These are phyloP conservation scores for Noctua janthe DNA, from an alignment of 2,888 invertebrate species.

Conservation along the genomic window DNA sequence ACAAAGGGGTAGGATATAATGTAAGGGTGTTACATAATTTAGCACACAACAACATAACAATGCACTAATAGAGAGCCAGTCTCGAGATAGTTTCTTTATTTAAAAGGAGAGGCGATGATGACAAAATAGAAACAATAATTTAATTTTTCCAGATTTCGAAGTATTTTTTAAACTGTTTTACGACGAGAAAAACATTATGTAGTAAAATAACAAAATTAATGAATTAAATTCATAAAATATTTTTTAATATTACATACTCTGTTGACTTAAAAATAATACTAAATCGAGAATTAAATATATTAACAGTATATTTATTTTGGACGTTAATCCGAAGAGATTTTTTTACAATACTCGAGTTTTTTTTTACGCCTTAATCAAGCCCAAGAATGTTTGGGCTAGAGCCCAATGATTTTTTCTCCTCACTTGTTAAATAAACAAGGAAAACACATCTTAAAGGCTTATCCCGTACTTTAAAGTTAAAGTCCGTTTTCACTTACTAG, in stretches of 20 bases:
- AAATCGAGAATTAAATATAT: slow-evolving; percentile 53
- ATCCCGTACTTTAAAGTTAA: neutral
- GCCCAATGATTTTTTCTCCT: neutral
- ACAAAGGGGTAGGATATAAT: neutral
- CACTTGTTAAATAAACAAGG: neutral
- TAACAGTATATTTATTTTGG: slow-evolving; percentile 17
- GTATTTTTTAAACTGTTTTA: neutral
- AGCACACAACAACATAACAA: slow-evolving; percentile 1
- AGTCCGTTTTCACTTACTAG: neutral
- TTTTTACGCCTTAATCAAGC: neutral
- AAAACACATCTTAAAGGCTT: neutral
- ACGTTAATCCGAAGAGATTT: slow-evolving; percentile 20
- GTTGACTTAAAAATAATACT: slow-evolving; percentile 47
- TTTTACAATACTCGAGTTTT: slow-evolving; percentile 2
- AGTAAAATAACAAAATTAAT: slow-evolving; percentile 41
- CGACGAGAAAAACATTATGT: slow-evolving; percentile 8
- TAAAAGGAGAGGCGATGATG: neutral
- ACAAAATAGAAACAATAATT: neutral
- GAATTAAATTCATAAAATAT: slow-evolving; percentile 53
- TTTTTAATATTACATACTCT: slow-evolving; percentile 47
- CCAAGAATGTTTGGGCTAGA: neutral
- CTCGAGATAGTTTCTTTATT: neutral
- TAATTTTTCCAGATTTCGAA: neutral
- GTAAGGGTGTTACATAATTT: neutral
- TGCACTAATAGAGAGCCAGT: slow-evolving; percentile 42